phyloP scores from a whole-genome alignment of 2,888 invertebrate species.

The Himalopsyche anomala region DNA sequence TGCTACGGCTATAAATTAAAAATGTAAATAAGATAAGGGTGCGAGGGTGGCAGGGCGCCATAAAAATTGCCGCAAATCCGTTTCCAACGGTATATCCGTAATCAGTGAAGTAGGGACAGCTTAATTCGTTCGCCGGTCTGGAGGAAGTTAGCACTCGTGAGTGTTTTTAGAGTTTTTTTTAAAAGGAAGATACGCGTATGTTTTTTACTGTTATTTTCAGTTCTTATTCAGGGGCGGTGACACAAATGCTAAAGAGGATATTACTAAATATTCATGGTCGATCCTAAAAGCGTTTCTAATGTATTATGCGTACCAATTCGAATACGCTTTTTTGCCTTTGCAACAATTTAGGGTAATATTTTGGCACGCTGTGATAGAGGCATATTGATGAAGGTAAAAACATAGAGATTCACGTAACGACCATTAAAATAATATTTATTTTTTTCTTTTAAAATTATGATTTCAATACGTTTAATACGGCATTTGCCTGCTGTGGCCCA shows the following conservation, averaged over 20 bases:
- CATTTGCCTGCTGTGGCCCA: no score
- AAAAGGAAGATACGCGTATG: conserved; percentile 26
- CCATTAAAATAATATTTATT: no score
- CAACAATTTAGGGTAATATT: no score
- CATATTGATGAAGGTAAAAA: no score
- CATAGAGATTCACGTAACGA: no score
- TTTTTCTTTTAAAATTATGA: no score
- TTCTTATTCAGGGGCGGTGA: conserved; percentile 12
- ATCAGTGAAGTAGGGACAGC: conserved; percentile 56
- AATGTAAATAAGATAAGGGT: conserved; percentile 62
- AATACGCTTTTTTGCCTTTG: no score
- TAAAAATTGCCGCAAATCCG: conserved; percentile 23
- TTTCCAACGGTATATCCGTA: conserved; percentile 46
- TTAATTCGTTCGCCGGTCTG: conserved; percentile 56
- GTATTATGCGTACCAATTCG: neutral
- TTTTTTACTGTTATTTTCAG: conserved; percentile 26
- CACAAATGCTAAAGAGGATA: conserved; percentile 3
- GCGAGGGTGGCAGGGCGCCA: conserved; percentile 42
- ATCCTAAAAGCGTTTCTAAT: neutral
- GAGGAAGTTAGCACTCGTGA: conserved; percentile 45
- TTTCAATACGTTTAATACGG: no score
- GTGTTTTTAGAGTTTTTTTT: conserved; percentile 21
- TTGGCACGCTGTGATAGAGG: no score
- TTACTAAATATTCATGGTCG: conserved; percentile 17
- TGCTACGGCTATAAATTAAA: conserved; percentile 61